phyloP scores from a whole-genome alignment of 2,888 invertebrate genomes.

The Rhingia rostrata region DNA sequence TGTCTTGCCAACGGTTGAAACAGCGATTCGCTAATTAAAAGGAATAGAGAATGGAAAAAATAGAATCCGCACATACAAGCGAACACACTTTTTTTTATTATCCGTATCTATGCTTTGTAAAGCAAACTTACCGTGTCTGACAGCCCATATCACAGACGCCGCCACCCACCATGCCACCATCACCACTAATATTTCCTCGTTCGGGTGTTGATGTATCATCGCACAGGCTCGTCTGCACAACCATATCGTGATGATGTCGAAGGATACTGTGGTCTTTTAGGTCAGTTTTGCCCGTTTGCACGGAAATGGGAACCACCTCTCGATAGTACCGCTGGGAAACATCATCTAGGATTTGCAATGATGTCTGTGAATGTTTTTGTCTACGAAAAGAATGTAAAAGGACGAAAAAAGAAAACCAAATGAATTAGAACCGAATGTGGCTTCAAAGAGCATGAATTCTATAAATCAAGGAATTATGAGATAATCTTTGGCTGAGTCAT shows the following conservation, averaged over 20 bases:
- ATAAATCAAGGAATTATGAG: constrained; percentile 60
- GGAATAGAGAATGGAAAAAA: constrained; percentile 78
- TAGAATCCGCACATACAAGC: constrained; percentile 14
- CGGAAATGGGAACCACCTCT: constrained; percentile 80
- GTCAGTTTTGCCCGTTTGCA: constrained; percentile 79
- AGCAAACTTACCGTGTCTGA: constrained; percentile 90
- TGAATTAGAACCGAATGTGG: constrained; percentile 17
- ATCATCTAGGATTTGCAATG: constrained; percentile 82
- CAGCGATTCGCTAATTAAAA: constrained; percentile 80
- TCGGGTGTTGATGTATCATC: constrained; percentile 75
- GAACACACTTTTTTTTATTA: constrained; percentile 8
- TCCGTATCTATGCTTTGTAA: not conserved
- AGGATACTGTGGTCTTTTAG: constrained; percentile 82
- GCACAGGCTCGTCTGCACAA: constrained; percentile 80
- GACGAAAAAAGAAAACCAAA: constrained; percentile 17
- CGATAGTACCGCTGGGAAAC: constrained; percentile 82
- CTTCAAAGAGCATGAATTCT: constrained; percentile 38
- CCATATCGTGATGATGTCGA: constrained; percentile 81
- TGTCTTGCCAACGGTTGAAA: constrained; percentile 79
- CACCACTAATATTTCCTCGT: constrained; percentile 62
- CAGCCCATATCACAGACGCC: constrained; percentile 90
- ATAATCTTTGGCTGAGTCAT: constrained; percentile 62
- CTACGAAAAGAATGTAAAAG: constrained; percentile 74
- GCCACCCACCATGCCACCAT: constrained; percentile 73
- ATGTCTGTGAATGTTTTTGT: constrained; percentile 82